phyloP scores from a whole-genome alignment of 2,113 vertebrate genomes.

The Leptobrachium ailaonicum region DNA sequence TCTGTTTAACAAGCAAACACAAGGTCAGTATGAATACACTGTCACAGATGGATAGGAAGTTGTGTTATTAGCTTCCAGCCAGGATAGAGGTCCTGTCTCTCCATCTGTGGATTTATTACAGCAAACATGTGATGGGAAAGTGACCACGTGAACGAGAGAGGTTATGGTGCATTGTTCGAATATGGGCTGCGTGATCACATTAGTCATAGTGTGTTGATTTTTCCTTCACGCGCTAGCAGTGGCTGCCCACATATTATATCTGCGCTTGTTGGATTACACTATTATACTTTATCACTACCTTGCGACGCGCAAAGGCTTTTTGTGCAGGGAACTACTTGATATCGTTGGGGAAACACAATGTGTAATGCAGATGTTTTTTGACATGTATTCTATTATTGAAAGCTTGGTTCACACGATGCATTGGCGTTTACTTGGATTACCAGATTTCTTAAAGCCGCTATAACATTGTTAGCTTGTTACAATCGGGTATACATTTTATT shows the following conservation, averaged over 20 bases:
- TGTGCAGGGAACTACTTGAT: too few relatives aligned
- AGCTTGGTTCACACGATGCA: too few relatives aligned
- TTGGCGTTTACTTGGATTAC: too few relatives aligned
- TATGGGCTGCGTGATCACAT: slow-evolving; percentile 2
- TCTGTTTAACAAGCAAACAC: neutral
- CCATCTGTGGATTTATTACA: neutral
- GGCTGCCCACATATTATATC: neutral
- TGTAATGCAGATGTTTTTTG: too few relatives aligned
- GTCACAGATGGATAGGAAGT: slow-evolving; percentile 2
- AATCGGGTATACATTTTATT: too few relatives aligned
- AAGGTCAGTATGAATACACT: neutral
- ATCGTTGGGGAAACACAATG: too few relatives aligned
- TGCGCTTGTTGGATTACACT: neutral
- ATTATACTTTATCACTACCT: neutral
- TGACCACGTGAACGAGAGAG: slow-evolving; percentile 4
- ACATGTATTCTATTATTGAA: too few relatives aligned
- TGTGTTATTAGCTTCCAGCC: neutral
- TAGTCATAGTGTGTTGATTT: neutral
- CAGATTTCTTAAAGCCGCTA: too few relatives aligned
- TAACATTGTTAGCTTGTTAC: too few relatives aligned
- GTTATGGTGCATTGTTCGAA: neutral
- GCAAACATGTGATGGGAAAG: neutral
- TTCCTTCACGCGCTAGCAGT: neutral
- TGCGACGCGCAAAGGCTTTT: neutral
- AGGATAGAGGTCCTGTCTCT: neutral